Base-by-base conservation (phyloP, 1,140 invertebrate species). In the Caenorhabditis elegans region DNA sequence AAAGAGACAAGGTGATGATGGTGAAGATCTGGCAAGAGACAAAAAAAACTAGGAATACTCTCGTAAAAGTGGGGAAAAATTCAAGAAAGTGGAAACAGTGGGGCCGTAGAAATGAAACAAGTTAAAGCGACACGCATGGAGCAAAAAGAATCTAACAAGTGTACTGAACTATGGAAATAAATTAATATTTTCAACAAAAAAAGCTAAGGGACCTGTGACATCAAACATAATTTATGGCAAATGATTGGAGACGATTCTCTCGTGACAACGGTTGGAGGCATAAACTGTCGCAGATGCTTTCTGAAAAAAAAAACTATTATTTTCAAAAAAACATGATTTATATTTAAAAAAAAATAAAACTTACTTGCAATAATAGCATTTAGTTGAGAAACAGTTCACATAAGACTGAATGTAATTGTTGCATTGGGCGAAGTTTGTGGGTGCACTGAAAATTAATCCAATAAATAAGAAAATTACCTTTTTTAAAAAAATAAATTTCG, bases 361-460 rank as follows among this genome's bases (percentile, higher is more conserved):
- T 70, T 26, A 70, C 60, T 70, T 70, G 60, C 60, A 70, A 39
- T 43, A 70, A 13, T 19, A 19, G 34, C 60, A 70, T 22, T 70
- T 70, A 1, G 11, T 70, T 3, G 34, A 34, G n/a, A 70, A 70
- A 39, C 60, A 39, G 60, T 70, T 70, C 34, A 70, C 60, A 39
- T 70, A 70, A 13, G 26, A n/a, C 10, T 70, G 60, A 1, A 70
- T 70, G 60, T 70, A 70, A 34, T 70, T 70, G 34, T 70, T 70
- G 60, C 34, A 39, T 22, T 31, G 26, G 34, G n/a, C 60, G 2
- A 70, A 11, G 19, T 70, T 70, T 3, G 6, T 43, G 1, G 60
- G 60, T 6, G 10, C 10, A 19, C 60, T 70, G 60, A 39, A 70
- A 70, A 39, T 43, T 8, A 43, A 43, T 5, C 39, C 15, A 8